Evolutionary conservation across 2,888 invertebrate species (phyloP).

Genomic region (Thysanoteuthis rhombus): DNA sequence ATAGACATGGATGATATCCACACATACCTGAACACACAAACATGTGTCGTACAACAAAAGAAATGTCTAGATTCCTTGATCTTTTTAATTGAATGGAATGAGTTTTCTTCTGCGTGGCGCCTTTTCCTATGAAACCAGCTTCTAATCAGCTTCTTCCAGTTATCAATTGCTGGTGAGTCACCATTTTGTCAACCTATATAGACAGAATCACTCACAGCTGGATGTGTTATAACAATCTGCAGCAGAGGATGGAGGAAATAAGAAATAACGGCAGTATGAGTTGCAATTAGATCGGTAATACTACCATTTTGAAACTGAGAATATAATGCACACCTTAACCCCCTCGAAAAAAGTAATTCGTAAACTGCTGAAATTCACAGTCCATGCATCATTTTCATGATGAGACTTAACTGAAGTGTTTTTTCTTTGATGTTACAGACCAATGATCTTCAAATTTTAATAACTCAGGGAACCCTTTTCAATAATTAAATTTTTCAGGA

Average conservation of each 20-base stretch:
- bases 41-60: background rate
- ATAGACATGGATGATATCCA: background rate
- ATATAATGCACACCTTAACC: background rate
- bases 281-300: background rate
- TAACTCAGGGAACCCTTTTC: no score
- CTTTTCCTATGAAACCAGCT: background rate
- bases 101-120: background rate
- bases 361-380: background rate
- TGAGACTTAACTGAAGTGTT: no score
- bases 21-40: background rate
- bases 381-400: background rate
- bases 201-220: background rate
- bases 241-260: background rate
- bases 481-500: no score
- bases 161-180: constrained; percentile 12
- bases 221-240: background rate
- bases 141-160: background rate
- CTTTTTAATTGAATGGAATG: background rate
- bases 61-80: background rate
- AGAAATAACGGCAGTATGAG: background rate
- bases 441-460: no score
- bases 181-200: background rate
- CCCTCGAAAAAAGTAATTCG: background rate
- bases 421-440: no score
- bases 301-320: background rate